Evolutionary conservation across 2,888 invertebrate genomes (phyloP), one percentile per base, ranked within the genome.

Genomic region (Lasioglossum leucozonium): DNA sequence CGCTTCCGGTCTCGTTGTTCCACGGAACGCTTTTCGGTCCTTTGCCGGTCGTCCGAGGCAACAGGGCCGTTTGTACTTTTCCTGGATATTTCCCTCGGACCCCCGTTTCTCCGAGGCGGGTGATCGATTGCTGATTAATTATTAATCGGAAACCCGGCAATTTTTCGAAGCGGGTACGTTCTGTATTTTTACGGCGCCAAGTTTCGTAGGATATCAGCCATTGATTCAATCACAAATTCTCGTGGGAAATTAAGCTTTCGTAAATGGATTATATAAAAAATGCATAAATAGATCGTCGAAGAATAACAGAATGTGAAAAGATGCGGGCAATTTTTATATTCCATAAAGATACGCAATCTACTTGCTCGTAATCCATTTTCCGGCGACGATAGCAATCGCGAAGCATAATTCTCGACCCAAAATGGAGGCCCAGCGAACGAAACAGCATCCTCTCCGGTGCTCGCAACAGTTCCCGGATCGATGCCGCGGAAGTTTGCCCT

Each of bases 401-500:
- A 13, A n/a, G 10, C 26, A 26, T 58, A 26, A 58, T 58, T 26
- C 58, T 13, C 13, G n/a, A 11, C 26, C 4, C 4, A 26, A 18
- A 10, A 44, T 34, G 72, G 62, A 72, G 81, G 44, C 81, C 72
- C 44, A 1, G 18, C 81, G 42, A 44, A 72, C 42, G 72, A 34
- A 55, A 77, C 83, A 77, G 40, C 83, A n/a, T 40, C 11, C 84
- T 65, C 71, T 47, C 8, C 2, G 75, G 37, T 72, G 18, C 65
- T 47, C 30, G 51, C 22, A 75, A 65, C 85, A 65, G 69, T 18
- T 26, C 81, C 5, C 42, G 81, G 85, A 88, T 90, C 89, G 90
- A 89, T 88, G 86, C 37, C 73, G 71, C 47, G 65, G 69, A 82
- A 90, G 73, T 78, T 79, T 72, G 37, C 74, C 42, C 76, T 74